Evolutionary conservation across 2,888 invertebrate genomes (phyloP).

Genomic region (Tortrix viridana): DNA sequence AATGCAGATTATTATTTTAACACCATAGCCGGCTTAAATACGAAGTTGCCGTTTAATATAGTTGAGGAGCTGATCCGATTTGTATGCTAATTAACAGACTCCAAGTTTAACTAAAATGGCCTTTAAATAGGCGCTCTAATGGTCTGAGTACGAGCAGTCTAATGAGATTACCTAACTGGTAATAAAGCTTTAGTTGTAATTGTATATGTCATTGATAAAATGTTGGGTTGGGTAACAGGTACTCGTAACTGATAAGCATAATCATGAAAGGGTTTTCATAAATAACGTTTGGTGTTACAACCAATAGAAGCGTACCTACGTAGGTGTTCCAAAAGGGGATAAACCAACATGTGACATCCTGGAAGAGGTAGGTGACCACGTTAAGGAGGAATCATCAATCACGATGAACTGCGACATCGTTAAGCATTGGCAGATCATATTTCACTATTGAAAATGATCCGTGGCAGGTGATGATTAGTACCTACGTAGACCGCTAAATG

Average conservation of each 20-base stretch:
- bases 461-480: conserved; percentile 13
- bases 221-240: too few species aligned
- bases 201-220: conserved; percentile 1
- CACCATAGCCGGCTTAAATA: conserved; percentile 53
- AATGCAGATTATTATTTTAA: conserved; percentile 71
- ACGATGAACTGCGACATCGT: conserved; percentile 57
- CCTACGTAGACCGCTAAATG: not conserved
- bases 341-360: conserved; percentile 56
- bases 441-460: conserved; percentile 59
- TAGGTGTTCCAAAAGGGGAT: conserved; percentile 57
- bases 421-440: conserved; percentile 65
- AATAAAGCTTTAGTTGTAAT: conserved; percentile 20
- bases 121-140: conserved; percentile 31
- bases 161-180: conserved; percentile 32
- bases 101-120: conserved; percentile 36
- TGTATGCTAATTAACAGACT: conserved; percentile 57
- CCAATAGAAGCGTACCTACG: not conserved
- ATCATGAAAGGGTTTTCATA: not conserved
- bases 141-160: conserved; percentile 21
- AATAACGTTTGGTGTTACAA: too few species aligned
- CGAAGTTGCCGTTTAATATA: conserved; percentile 49
- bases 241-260: too few species aligned
- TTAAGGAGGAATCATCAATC: conserved; percentile 81
- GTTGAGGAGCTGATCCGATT: conserved; percentile 61
- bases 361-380: conserved; percentile 65